Percentiles rank a stretch among this genome's conserved stretches.
phyloP scores from a whole-genome alignment of 2,888 invertebrate species.

The Sminthurides aquaticus region DNA sequence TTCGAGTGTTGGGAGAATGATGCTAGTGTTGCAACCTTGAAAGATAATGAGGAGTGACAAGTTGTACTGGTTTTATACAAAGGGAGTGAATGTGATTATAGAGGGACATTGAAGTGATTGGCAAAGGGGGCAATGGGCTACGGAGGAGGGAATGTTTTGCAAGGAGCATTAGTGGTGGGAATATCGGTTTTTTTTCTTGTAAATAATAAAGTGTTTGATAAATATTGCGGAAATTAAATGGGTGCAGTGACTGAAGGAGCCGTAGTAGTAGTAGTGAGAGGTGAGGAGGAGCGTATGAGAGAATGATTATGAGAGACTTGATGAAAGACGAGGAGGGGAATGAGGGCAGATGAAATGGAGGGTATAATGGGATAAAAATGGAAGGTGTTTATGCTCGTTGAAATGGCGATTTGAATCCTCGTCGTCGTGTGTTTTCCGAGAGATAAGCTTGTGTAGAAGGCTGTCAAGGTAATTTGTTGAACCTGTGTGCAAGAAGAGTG shows the following conservation, averaged over 20 bases:
- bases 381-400: background rate
- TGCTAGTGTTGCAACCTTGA: no score
- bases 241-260: background rate
- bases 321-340: background rate
- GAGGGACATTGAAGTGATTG: no score
- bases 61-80: no score
- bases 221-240: background rate
- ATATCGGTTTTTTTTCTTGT: no score
- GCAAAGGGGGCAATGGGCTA: no score
- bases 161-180: no score
- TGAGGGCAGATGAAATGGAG: background rate
- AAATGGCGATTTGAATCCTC: background rate
- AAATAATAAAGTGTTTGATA: background rate
- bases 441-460: background rate
- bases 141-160: no score
- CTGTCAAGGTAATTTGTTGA: conserved; percentile 19
- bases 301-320: background rate
- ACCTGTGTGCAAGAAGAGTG: conserved; percentile 1
- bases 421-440: background rate
- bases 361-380: background rate
- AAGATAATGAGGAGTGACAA: no score
- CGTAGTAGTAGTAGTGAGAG: background rate
- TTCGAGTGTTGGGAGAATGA: no score
- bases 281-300: background rate
- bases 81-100: no score